Evolutionary conservation across 64 coral and sea anemone species (phyloP).

Genomic region (Anthopleura sola): DNA sequence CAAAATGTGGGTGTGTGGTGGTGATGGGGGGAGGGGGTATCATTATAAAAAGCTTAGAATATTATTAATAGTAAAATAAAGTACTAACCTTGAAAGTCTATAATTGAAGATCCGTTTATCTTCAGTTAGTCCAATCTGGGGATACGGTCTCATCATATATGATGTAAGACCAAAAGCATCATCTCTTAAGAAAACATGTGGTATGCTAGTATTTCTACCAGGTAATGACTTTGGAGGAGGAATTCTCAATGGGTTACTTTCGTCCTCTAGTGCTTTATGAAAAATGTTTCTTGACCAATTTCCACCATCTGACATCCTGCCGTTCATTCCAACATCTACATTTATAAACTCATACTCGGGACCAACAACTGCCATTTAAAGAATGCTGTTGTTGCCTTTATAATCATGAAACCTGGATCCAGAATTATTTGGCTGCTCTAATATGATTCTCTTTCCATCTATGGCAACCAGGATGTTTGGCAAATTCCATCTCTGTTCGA

Average conservation of each 20-base stretch:
- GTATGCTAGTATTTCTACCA: conserved; percentile 35
- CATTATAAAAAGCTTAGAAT: no score
- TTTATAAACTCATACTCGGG: conserved; percentile 26
- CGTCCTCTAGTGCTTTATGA: no score
- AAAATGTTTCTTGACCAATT: no score
- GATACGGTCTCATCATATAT: conserved; percentile 67
- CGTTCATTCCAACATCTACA: conserved; percentile 18
- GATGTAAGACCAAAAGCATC: conserved; percentile 58
- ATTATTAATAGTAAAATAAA: no score
- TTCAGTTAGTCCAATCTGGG: conserved; percentile 32
- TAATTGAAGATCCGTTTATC: conserved; percentile 72
- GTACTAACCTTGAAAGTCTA: conserved; percentile 43
- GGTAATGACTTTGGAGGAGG: conserved; percentile 16
- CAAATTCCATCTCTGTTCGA: conserved; percentile 50
- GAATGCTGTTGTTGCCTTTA: no score
- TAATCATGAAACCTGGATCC: conserved; percentile 43
- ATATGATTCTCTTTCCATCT: conserved; percentile 26
- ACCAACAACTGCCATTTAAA: no score
- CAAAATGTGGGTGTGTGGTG: no score
- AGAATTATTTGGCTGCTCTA: conserved; percentile 18
- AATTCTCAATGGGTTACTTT: not conserved
- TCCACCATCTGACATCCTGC: not conserved
- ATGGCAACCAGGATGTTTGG: conserved; percentile 16
- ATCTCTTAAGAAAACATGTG: conserved; percentile 47
- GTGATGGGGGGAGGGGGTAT: no score